These are phyloP conservation scores for Lagopus leucura DNA, from an alignment of 2,113 vertebrate species.

Conservation along the genomic window DNA sequence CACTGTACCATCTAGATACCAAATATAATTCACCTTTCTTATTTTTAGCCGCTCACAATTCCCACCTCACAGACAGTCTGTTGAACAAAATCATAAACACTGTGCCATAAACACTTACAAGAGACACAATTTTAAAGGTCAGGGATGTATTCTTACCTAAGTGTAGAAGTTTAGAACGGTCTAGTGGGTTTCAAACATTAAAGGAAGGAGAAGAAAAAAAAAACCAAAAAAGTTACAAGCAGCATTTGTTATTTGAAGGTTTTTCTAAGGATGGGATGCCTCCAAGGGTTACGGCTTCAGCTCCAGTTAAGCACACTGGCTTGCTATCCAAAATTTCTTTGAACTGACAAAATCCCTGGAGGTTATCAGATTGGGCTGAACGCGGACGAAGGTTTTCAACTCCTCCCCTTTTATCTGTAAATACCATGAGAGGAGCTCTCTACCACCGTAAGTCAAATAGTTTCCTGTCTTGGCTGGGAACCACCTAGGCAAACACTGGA, in stretches of 20 bases:
- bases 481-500: slow-evolving; percentile 20
- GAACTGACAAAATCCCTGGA: slow-evolving; percentile 60
- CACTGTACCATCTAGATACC: not conserved
- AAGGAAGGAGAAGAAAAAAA: not conserved
- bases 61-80: not conserved
- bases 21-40: not conserved
- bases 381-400: slow-evolving; percentile 35
- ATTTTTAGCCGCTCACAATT: slow-evolving; percentile 6
- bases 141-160: not conserved
- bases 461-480: slow-evolving; percentile 69
- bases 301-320: slow-evolving; percentile 41
- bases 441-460: slow-evolving; percentile 58
- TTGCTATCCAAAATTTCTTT: slow-evolving; percentile 54
- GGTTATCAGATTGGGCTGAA: slow-evolving; percentile 68
- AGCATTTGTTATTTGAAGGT: slow-evolving; percentile 54
- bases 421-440: slow-evolving; percentile 55
- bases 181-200: not conserved
- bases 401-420: slow-evolving; percentile 71
- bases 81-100: not conserved
- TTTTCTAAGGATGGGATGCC: slow-evolving; percentile 48
- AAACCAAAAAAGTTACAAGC: not conserved
- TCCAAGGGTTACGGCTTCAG: slow-evolving; percentile 43
- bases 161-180: not conserved
- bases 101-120: slow-evolving; percentile 23
- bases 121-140: slow-evolving; percentile 13